These are phyloP conservation scores for Anaspis maculata DNA, from an alignment of 2,888 invertebrate genomes.

Conservation along the genomic window DNA sequence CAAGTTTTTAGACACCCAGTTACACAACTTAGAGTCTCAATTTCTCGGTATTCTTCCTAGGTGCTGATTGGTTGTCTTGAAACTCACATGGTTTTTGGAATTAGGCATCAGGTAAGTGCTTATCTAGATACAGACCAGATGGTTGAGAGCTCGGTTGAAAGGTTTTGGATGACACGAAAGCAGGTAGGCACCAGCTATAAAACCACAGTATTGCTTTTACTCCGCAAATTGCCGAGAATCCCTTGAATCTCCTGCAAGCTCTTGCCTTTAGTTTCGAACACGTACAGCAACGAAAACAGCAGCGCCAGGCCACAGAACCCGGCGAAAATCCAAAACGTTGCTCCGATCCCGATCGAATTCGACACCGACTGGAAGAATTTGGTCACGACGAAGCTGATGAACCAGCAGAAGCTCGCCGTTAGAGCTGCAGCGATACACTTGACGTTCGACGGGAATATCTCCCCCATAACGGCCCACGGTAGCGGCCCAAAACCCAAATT, in stretches of 20 bases:
- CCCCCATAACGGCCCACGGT: slow-evolving; percentile 72
- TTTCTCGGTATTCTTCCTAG: too few relatives aligned
- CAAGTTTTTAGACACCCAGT: too few relatives aligned
- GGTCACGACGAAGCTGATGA: slow-evolving; percentile 61
- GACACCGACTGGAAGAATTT: slow-evolving; percentile 55
- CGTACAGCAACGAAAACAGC: slow-evolving; percentile 50
- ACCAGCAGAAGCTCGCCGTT: slow-evolving; percentile 67
- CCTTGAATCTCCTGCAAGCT: slow-evolving; percentile 24
- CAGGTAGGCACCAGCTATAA: too few relatives aligned
- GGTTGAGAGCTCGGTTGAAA: too few relatives aligned
- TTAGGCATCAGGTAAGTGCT: too few relatives aligned
- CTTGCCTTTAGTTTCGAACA: slow-evolving; percentile 26
- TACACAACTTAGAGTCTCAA: too few relatives aligned
- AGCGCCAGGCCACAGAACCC: slow-evolving; percentile 51
- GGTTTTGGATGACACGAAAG: too few relatives aligned
- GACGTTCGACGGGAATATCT: slow-evolving; percentile 67
- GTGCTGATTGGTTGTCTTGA: too few relatives aligned
- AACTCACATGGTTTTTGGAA: too few relatives aligned
- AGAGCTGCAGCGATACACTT: slow-evolving; percentile 64
- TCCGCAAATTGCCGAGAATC: too few relatives aligned
- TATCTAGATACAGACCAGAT: too few relatives aligned
- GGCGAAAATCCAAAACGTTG: slow-evolving; percentile 64
- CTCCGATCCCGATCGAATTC: slow-evolving; percentile 49
- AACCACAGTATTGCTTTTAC: too few relatives aligned
- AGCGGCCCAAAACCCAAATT: slow-evolving; percentile 61